A percentile compares a stretch with the other conserved stretches of the same genome.
Conservation (phyloP, 2,797 vertebrate species). For the Cetoscarus ocellatus region DNA sequence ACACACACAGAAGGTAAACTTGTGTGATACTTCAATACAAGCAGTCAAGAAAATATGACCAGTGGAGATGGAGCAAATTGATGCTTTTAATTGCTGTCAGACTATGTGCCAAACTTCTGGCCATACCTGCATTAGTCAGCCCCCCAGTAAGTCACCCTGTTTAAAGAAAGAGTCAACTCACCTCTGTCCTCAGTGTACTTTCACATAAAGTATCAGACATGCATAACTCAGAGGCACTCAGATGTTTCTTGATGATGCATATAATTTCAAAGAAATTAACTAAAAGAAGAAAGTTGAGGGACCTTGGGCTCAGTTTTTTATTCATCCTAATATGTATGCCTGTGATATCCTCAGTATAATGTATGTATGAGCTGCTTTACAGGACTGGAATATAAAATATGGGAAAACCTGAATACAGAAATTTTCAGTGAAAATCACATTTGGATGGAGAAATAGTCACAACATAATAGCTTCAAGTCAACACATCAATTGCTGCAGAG, state of each 20-base stretch:
- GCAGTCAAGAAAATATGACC: too few species aligned
- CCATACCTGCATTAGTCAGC: too few species aligned
- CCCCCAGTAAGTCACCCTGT: too few species aligned
- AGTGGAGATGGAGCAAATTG: too few species aligned
- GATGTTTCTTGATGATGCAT: conserved; percentile 23
- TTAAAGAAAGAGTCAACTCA: too few species aligned
- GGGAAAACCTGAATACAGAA: conserved; percentile 47
- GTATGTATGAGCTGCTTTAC: conserved; percentile 40
- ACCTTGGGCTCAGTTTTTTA: conserved; percentile 15
- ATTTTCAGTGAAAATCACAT: conserved; percentile 50
- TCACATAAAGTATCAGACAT: conserved; percentile 1
- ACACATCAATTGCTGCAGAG: neutral
- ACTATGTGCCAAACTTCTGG: too few species aligned
- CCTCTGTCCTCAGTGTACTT: too few species aligned
- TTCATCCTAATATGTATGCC: conserved; percentile 34
- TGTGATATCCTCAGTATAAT: conserved; percentile 41
- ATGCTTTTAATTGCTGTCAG: too few species aligned
- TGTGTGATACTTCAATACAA: too few species aligned
- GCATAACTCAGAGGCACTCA: neutral
- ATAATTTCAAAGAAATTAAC: conserved; percentile 18
- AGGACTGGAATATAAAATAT: conserved; percentile 50
- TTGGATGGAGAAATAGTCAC: conserved; percentile 36
- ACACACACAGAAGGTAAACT: too few species aligned
- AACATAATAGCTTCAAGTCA: conserved; percentile 34
- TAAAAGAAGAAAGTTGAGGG: conserved; percentile 15